These are phyloP conservation scores for Campylomormyrus numenius DNA, from an alignment of 2,113 vertebrate species.

Conservation along the genomic window DNA sequence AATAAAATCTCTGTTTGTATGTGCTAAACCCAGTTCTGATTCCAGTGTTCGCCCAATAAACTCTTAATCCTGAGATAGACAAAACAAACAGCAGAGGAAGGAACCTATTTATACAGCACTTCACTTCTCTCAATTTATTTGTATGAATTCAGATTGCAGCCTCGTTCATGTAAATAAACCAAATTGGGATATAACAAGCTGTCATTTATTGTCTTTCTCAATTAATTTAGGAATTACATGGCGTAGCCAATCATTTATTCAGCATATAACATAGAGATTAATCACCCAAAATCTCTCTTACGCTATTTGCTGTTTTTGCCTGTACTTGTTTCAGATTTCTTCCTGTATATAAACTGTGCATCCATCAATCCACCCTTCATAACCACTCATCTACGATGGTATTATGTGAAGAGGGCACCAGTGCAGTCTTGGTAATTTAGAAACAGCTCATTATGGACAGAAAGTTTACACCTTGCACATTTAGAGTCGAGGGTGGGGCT, in stretches of 20 bases:
- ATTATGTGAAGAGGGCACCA: neutral
- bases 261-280: neutral
- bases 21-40: neutral
- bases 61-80: neutral
- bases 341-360: neutral
- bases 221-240: neutral
- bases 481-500: neutral
- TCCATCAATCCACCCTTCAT: neutral
- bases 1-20: neutral
- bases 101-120: neutral
- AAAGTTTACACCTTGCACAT: neutral
- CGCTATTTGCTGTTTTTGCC: neutral
- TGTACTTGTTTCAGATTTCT: neutral
- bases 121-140: neutral
- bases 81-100: neutral
- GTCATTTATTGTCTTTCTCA: neutral
- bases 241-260: neutral
- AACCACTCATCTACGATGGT: neutral
- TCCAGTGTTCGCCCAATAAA: neutral
- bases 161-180: slow-evolving; percentile 12
- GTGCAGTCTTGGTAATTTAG: neutral
- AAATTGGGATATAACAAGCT: neutral
- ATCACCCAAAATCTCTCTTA: neutral
- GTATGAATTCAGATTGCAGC: neutral
- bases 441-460: neutral